Percentiles rank a stretch among this genome's conserved stretches.
phyloP scores from a whole-genome alignment of 2,888 invertebrate genomes.

The Altica lythri region DNA sequence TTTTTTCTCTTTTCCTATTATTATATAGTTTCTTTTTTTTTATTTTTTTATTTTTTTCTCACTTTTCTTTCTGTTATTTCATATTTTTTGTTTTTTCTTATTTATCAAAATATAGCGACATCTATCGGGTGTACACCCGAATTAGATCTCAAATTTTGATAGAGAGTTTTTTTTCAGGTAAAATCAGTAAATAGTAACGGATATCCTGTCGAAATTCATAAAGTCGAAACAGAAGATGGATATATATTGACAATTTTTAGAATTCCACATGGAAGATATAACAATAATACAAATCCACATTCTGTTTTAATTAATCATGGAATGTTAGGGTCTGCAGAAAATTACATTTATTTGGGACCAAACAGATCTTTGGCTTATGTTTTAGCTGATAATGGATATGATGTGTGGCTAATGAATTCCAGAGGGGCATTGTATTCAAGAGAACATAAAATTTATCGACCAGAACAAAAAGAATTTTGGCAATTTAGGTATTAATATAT shows the following conservation, averaged over 20 bases:
- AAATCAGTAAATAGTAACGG: constrained; percentile 46
- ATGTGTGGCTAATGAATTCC: constrained; percentile 82
- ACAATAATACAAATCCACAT: constrained; percentile 47
- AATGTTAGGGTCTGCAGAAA: constrained; percentile 71
- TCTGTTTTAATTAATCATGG: constrained; percentile 72
- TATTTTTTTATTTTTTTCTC: not conserved
- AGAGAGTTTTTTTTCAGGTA: constrained; percentile 5
- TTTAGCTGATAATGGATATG: constrained; percentile 71
- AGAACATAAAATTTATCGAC: constrained; percentile 59
- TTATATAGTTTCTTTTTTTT: not conserved
- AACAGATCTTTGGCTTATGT: constrained; percentile 63
- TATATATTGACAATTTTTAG: constrained; percentile 78
- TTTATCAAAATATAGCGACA: not conserved
- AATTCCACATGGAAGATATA: constrained; percentile 58
- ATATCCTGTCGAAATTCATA: constrained; percentile 69
- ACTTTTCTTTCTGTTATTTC: not conserved
- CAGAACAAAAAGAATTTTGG: constrained; percentile 62
- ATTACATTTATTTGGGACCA: constrained; percentile 75
- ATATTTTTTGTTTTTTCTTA: not conserved
- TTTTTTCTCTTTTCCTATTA: not conserved
- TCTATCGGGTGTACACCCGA: not conserved
- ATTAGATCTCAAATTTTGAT: not conserved
- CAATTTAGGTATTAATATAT: constrained; percentile 56
- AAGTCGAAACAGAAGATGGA: constrained; percentile 71
- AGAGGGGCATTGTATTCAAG: constrained; percentile 74